A percentile compares a stretch with the other conserved stretches of the same genome.
Conservation (phyloP, 2,888 invertebrate genomes). For the Synanthedon vespiformis region DNA sequence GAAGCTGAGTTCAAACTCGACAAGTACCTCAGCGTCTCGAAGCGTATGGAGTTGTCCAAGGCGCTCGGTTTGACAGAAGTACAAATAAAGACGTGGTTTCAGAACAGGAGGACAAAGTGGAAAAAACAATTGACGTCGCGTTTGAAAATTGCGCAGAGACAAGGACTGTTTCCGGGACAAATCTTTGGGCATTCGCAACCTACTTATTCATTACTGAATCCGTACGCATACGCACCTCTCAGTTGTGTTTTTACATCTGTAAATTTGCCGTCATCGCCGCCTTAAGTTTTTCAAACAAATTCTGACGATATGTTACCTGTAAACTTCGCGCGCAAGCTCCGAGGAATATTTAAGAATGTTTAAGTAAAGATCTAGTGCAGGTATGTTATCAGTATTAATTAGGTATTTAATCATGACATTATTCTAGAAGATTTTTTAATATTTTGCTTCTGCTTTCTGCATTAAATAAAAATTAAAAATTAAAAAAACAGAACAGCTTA, state of each 20-base stretch:
- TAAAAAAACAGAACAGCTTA: no score
- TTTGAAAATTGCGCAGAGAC: constrained; percentile 88
- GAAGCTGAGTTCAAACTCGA: constrained; percentile 96
- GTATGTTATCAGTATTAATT: no score
- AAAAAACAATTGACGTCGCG: constrained; percentile 95
- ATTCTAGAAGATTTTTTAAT: no score
- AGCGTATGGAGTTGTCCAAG: constrained; percentile 93
- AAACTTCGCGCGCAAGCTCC: no score
- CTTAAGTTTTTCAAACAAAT: constrained; percentile 15
- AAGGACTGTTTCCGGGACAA: constrained; percentile 80
- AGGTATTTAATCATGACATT: no score
- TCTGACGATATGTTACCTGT: background rate
- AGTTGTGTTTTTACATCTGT: constrained; percentile 72
- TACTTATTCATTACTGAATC: constrained; percentile 73
- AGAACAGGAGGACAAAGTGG: constrained; percentile 96
- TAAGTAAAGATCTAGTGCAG: no score
- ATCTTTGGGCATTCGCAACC: constrained; percentile 74
- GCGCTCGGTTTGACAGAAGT: constrained; percentile 90
- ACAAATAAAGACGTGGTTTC: constrained; percentile 98
- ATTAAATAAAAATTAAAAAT: no score
- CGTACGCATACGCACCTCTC: constrained; percentile 73
- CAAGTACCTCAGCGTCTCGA: constrained; percentile 96
- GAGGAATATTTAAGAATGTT: no score
- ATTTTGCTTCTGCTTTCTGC: no score
- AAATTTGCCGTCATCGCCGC: constrained; percentile 53